phyloP scores from a whole-genome alignment of 2,797 vertebrate species.

The Rallus crepitans region DNA sequence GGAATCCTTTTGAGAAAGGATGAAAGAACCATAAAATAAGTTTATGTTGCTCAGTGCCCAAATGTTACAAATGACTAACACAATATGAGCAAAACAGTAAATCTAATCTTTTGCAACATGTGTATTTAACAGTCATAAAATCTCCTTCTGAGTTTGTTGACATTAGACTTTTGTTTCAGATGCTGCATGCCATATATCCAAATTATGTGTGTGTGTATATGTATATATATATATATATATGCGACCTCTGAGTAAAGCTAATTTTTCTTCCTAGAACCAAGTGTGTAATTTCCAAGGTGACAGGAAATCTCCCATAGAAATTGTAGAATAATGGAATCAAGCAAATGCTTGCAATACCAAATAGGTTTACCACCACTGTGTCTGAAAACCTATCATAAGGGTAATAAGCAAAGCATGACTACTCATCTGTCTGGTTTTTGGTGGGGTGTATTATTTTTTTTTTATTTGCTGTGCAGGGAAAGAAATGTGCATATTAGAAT shows the following conservation, averaged over 20 bases:
- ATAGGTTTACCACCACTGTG: background rate
- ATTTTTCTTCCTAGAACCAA: conserved; percentile 41
- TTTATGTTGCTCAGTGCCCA: conserved; percentile 33
- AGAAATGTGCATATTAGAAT: background rate
- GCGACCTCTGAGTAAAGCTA: background rate
- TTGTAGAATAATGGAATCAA: conserved; percentile 23
- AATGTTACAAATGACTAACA: conserved; percentile 43
- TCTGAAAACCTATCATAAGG: background rate
- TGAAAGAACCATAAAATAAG: conserved; percentile 46
- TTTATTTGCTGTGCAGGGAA: background rate
- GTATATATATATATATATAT: background rate
- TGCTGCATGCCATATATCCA: background rate
- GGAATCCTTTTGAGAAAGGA: conserved; percentile 4
- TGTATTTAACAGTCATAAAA: conserved; percentile 58
- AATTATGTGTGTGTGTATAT: background rate
- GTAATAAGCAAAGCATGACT: conserved; percentile 26
- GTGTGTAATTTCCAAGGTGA: conserved; percentile 29
- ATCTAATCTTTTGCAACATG: conserved; percentile 42
- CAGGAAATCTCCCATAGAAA: conserved; percentile 31
- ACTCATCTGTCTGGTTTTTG: background rate
- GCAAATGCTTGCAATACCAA: conserved; percentile 40
- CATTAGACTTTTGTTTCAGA: conserved; percentile 29
- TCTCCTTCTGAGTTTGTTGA: conserved; percentile 2
- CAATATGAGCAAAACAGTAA: conserved; percentile 41
- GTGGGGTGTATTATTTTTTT: background rate